phyloP scores from a whole-genome alignment of 30 jellyfish, hydroid and myxozoan species.

The Clytia hemisphaerica region DNA sequence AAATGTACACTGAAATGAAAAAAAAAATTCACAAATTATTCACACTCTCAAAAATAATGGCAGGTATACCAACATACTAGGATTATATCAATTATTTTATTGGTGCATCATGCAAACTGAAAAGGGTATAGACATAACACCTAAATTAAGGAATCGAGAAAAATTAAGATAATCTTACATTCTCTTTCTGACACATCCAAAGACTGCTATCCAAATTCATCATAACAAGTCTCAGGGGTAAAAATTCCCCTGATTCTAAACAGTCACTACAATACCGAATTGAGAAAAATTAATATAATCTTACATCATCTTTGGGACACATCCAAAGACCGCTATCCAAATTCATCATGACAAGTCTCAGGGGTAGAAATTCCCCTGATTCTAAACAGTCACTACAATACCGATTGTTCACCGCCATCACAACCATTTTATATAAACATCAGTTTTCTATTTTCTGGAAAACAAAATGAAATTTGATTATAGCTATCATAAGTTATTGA shows the following conservation, averaged over 20 bases:
- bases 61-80: too few relatives aligned
- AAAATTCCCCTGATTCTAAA: conserved; percentile 18
- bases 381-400: conserved; percentile 22
- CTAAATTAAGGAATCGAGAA: not conserved
- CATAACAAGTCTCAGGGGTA: conserved; percentile 22
- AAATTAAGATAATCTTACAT: conserved; percentile 12
- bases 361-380: conserved; percentile 20
- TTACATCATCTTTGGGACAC: conserved; percentile 27
- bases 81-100: too few relatives aligned
- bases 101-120: not conserved
- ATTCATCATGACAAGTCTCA: conserved; percentile 29
- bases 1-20: conserved; percentile 23
- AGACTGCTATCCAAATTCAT: conserved; percentile 19
- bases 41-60: too few relatives aligned
- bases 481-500: too few relatives aligned
- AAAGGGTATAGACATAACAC: not conserved
- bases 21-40: not conserved
- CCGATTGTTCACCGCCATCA: conserved; percentile 34
- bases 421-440: too few relatives aligned
- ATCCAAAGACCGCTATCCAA: conserved; percentile 23
- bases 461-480: too few relatives aligned
- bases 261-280: conserved; percentile 29
- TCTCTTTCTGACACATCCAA: conserved; percentile 24
- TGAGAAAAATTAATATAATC: not conserved
- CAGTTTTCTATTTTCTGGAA: too few relatives aligned